phyloP scores from a whole-genome alignment of 2,113 vertebrate species.

The Platysteira castanea region DNA sequence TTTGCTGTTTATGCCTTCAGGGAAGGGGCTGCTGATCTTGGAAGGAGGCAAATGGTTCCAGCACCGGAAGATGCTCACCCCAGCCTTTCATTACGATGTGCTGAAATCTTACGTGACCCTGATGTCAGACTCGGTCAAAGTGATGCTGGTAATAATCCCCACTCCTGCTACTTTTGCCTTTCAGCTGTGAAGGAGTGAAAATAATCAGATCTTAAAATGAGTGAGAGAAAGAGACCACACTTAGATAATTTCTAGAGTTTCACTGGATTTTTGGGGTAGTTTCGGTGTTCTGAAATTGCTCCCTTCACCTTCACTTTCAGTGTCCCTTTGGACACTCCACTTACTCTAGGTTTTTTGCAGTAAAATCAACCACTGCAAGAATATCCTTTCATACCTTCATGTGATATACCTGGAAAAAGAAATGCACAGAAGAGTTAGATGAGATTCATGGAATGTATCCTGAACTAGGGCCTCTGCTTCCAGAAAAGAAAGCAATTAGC shows the following conservation, averaged over 20 bases:
- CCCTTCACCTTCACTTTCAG: neutral
- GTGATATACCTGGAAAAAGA: neutral
- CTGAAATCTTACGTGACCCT: constrained; percentile 80
- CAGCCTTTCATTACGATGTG: constrained; percentile 87
- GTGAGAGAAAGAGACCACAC: neutral
- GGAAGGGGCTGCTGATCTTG: constrained; percentile 80
- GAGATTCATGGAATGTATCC: neutral
- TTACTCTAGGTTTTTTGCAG: neutral
- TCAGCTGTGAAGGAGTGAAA: neutral
- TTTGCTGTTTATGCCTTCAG: constrained; percentile 54
- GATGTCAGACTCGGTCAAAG: constrained; percentile 73
- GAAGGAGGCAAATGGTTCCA: constrained; percentile 83
- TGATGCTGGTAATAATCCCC: constrained; percentile 80
- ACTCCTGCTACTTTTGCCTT: neutral
- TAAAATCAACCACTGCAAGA: neutral
- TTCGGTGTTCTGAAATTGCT: neutral
- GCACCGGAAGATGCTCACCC: constrained; percentile 83
- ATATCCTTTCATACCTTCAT: neutral
- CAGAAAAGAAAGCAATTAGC: neutral
- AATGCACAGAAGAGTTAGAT: neutral
- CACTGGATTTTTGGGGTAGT: neutral
- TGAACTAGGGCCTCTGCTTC: neutral
- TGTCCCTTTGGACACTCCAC: neutral
- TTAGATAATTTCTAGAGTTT: neutral
- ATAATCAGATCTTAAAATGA: neutral